A percentile compares a stretch with the other conserved stretches of the same genome.
Evolutionary conservation across 2,888 invertebrate species (phyloP).

Genomic region (Drosophila phalerata): DNA sequence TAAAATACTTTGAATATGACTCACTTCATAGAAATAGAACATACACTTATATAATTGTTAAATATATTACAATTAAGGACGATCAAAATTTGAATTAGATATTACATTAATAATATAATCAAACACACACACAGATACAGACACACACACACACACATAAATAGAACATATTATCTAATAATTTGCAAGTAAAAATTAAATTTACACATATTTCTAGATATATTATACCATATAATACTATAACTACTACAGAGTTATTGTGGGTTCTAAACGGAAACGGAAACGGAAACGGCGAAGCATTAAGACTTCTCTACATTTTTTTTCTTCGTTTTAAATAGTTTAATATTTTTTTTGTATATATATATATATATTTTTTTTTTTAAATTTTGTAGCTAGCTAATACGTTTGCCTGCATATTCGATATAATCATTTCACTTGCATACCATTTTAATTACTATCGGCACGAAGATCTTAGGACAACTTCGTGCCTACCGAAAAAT

Average conservation of each 20-base stretch:
- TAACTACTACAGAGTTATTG: slow-evolving; percentile 77
- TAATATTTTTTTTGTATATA: slow-evolving; percentile 19
- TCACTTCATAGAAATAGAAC: slow-evolving; percentile 65
- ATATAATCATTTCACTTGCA: slow-evolving; percentile 29
- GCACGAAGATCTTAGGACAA: slow-evolving; percentile 31
- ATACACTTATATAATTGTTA: slow-evolving; percentile 38
- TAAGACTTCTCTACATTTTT: slow-evolving; percentile 38
- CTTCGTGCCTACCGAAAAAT: slow-evolving; percentile 47
- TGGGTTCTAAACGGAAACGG: slow-evolving; percentile 59
- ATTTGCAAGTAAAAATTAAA: slow-evolving; percentile 52
- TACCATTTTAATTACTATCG: slow-evolving; percentile 14
- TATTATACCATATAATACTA: slow-evolving; percentile 70
- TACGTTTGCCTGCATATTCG: slow-evolving; percentile 61
- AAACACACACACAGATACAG: slow-evolving; percentile 54
- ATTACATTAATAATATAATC: slow-evolving; percentile 53
- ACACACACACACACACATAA: slow-evolving; percentile 39
- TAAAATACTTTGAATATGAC: slow-evolving; percentile 68
- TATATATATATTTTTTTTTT: slow-evolving; percentile 21
- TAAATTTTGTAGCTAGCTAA: slow-evolving; percentile 47
- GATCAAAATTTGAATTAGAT: slow-evolving; percentile 59
- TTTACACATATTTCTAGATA: slow-evolving; percentile 49
- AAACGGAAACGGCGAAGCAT: slow-evolving; percentile 57
- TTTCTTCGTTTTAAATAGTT: slow-evolving; percentile 18
- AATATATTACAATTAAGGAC: slow-evolving; percentile 68
- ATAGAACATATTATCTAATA: slow-evolving; percentile 43